phyloP scores from a whole-genome alignment of 2,113 vertebrate species.

The Pseudopipra pipra region DNA sequence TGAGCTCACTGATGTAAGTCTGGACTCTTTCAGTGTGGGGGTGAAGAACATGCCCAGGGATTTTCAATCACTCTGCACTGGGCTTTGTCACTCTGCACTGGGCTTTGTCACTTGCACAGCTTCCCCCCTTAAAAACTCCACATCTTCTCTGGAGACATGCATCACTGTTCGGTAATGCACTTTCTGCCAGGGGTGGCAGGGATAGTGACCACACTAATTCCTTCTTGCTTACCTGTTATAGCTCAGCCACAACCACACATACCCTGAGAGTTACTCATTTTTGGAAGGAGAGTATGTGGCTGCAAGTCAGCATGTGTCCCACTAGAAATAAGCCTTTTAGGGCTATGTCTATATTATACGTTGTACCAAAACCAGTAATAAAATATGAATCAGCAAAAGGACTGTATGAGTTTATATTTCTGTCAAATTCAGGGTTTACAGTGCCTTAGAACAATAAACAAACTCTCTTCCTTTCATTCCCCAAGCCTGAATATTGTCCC shows the following conservation, averaged over 20 bases:
- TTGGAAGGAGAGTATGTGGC: background rate
- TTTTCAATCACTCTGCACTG: background rate
- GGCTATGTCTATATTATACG: background rate
- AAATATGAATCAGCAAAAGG: slow-evolving; percentile 30
- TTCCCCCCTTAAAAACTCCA: background rate
- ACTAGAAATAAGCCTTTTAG: slow-evolving; percentile 16
- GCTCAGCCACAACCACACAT: background rate
- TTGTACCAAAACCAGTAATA: slow-evolving; percentile 20
- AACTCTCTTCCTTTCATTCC: slow-evolving; percentile 8
- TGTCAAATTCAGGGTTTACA: background rate
- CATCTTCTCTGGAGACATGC: background rate
- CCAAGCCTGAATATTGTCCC: background rate
- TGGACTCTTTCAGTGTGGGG: background rate
- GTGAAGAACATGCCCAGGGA: background rate
- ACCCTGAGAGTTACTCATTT: background rate
- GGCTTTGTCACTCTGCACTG: background rate
- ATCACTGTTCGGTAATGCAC: background rate
- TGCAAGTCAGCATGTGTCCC: slow-evolving; percentile 35
- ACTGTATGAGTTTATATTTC: background rate
- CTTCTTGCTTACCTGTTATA: background rate
- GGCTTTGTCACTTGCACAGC: background rate
- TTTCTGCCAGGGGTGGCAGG: background rate
- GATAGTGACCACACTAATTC: background rate
- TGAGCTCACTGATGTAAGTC: background rate
- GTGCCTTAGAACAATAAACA: slow-evolving; percentile 42